Evolutionary conservation across 2,113 vertebrate species (phyloP).

Genomic region (Leiothrix lutea): DNA sequence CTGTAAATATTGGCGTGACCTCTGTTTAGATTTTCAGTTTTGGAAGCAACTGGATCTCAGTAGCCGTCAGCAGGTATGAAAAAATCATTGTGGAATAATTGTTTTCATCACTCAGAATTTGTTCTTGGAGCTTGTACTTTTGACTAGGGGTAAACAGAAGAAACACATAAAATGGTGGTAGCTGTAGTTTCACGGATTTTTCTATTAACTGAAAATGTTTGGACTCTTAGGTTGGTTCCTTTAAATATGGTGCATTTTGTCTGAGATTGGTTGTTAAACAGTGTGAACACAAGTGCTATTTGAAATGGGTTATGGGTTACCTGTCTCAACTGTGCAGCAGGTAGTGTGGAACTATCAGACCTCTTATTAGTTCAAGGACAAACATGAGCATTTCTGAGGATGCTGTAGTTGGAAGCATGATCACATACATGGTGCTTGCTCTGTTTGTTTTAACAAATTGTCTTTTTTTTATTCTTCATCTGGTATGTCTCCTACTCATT

Average conservation of each 20-base stretch:
- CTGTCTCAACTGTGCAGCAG: background rate
- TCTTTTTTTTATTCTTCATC: background rate
- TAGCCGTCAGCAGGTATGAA: slow-evolving; percentile 91
- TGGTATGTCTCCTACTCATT: background rate
- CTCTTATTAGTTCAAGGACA: background rate
- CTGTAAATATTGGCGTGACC: slow-evolving; percentile 98
- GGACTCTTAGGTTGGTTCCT: background rate
- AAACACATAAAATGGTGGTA: background rate
- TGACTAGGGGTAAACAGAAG: background rate
- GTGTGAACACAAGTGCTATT: background rate
- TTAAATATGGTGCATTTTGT: background rate
- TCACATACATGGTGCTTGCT: background rate
- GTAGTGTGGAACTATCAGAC: background rate
- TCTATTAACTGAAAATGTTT: background rate
- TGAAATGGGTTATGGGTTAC: background rate
- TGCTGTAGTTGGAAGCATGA: background rate
- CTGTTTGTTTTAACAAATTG: background rate
- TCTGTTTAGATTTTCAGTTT: slow-evolving; percentile 98
- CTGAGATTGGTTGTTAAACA: background rate
- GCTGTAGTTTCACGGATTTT: background rate
- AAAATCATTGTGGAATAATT: background rate
- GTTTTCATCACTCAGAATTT: background rate
- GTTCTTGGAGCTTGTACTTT: background rate
- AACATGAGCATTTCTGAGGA: background rate
- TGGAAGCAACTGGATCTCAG: slow-evolving; percentile 99